phyloP scores from a whole-genome alignment of 2,888 invertebrate species.

The Thera obeliscata region DNA sequence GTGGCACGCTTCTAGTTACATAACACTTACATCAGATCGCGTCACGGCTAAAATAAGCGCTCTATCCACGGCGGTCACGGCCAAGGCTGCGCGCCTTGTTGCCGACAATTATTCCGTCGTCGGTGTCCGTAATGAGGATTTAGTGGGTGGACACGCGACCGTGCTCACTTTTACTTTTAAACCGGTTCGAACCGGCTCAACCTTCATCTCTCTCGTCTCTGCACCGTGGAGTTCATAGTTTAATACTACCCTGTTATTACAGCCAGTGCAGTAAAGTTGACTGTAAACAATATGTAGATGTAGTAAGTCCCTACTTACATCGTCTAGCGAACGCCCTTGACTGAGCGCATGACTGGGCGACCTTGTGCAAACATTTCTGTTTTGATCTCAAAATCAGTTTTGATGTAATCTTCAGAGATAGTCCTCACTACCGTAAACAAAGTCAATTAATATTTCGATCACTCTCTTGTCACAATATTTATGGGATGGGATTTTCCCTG shows the following conservation, averaged over 20 bases:
- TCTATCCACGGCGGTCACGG: slow-evolving; percentile 80
- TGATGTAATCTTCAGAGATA: slow-evolving; percentile 10
- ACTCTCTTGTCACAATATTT: not conserved
- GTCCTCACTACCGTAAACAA: not conserved
- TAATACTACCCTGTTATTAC: slow-evolving; percentile 30
- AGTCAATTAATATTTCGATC: not conserved
- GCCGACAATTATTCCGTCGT: slow-evolving; percentile 73
- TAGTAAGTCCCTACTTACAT: slow-evolving; percentile 41
- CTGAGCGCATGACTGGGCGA: slow-evolving; percentile 77
- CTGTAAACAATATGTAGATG: slow-evolving; percentile 58
- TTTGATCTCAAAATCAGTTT: slow-evolving; percentile 68
- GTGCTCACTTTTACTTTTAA: slow-evolving; percentile 80
- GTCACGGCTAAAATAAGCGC: slow-evolving; percentile 81
- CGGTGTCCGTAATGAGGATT: slow-evolving; percentile 78
- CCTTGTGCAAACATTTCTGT: slow-evolving; percentile 80
- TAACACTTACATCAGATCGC: slow-evolving; percentile 79
- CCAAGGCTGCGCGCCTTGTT: slow-evolving; percentile 79
- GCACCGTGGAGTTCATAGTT: slow-evolving; percentile 39
- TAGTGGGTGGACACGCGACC: slow-evolving; percentile 79
- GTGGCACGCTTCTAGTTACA: slow-evolving; percentile 68
- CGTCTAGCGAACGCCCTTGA: slow-evolving; percentile 81
- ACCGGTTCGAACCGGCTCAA: slow-evolving; percentile 67
- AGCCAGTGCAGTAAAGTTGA: not conserved
- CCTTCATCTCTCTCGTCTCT: slow-evolving; percentile 58
- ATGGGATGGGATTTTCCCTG: not conserved